These are phyloP conservation scores for Therioaphis trifolii DNA, from an alignment of 2,888 invertebrate genomes.

Conservation along the genomic window DNA sequence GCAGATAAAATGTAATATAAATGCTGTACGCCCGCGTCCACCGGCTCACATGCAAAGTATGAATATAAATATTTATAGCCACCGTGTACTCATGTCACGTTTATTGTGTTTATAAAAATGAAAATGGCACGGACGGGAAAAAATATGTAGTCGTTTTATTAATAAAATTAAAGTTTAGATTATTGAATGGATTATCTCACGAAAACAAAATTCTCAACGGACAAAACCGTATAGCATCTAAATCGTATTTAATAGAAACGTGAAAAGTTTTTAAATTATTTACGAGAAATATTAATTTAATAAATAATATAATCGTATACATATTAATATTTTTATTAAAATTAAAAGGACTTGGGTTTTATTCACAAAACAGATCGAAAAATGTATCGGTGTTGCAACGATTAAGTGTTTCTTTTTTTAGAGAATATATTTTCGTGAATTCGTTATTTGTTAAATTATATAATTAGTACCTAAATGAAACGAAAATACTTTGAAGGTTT, in stretches of 20 bases:
- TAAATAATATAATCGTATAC: not conserved
- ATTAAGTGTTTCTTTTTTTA: not conserved
- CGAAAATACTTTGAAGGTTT: not conserved
- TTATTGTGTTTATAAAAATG: not conserved
- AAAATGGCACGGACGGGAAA: not conserved
- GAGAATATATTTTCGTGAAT: not conserved
- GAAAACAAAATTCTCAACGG: not conserved
- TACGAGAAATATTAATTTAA: not conserved
- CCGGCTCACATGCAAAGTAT: not conserved
- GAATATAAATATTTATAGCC: not conserved
- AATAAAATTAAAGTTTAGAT: not conserved
- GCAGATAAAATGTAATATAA: conserved; percentile 5
- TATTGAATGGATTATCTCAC: not conserved
- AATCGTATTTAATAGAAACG: not conserved
- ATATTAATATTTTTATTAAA: not conserved
- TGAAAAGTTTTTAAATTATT: conserved; percentile 2
- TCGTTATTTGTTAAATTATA: too few relatives aligned
- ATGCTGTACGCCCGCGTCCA: not conserved
- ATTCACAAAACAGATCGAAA: too few relatives aligned
- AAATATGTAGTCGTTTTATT: not conserved
- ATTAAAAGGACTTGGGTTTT: too few relatives aligned
- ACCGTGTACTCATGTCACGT: not conserved
- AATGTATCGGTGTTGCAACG: too few relatives aligned
- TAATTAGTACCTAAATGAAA: not conserved
- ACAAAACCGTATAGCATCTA: not conserved